Conservation (phyloP, 2,888 invertebrate species). For the Acanthoscelides obtectus region DNA sequence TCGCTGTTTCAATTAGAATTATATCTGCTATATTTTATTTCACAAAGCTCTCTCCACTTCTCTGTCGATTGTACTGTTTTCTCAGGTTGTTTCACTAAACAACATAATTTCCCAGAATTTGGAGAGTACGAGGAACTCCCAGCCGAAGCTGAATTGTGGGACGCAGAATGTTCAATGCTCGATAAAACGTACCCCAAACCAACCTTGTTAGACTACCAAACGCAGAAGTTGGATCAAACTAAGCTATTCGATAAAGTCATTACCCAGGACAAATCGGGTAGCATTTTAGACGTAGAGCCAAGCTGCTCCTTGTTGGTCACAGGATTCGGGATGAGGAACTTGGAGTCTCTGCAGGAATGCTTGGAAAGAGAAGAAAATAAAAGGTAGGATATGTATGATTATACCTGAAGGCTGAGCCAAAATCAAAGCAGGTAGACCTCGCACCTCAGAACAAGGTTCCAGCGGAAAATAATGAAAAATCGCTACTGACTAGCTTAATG, state of each 20-base stretch:
- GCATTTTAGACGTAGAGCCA: constrained; percentile 6
- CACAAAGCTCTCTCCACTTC: too few species aligned
- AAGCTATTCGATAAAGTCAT: constrained; percentile 6
- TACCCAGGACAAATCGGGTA: constrained; percentile 1
- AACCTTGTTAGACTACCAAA: constrained; percentile 2
- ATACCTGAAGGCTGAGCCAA: too few species aligned
- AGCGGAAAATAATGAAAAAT: too few species aligned
- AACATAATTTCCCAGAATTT: not conserved
- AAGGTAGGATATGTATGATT: constrained; percentile 6
- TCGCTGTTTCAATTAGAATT: too few species aligned
- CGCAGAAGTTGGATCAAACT: not conserved
- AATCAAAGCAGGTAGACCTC: too few species aligned
- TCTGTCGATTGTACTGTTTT: too few species aligned
- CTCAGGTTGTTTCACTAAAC: too few species aligned
- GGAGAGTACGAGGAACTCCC: not conserved
- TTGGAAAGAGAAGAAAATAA: constrained; percentile 25
- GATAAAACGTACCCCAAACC: not conserved
- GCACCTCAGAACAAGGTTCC: too few species aligned
- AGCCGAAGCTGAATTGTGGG: not conserved
- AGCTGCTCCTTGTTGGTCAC: constrained; percentile 30
- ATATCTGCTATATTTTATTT: too few species aligned
- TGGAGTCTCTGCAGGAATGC: constrained; percentile 32
- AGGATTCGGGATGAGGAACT: constrained; percentile 37
- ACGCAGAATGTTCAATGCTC: not conserved
- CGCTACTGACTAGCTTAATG: too few species aligned